Evolutionary conservation across 2,113 vertebrate species (phyloP), one percentile per base, ranked within the genome.

Genomic region (Psittacula cyanocephala): DNA sequence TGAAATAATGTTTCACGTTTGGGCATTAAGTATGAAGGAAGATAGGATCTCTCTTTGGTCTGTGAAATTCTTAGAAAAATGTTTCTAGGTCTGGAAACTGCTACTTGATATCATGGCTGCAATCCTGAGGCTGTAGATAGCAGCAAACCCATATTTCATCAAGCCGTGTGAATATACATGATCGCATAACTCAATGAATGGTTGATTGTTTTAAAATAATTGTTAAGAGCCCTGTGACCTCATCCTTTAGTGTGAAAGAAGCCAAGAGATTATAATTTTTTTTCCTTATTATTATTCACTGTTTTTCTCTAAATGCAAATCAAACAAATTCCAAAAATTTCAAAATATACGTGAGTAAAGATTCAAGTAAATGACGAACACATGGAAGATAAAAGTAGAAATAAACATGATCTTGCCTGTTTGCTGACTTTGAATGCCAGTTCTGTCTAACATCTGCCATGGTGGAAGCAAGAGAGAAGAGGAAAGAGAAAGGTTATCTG

Each of bases 141-240:
- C 62, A 88, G 35, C 24, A 71, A 55, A 60, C 17, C 68, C 90
- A 47, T 76, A 68, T 90, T 96, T 85, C 39, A 33, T 89, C 69
- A 86, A 31, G 19, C 75, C 3, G 1, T 52, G 53, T 0, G 8
- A 85, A 89, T 71, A 47, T 44, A 62, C 49, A 31, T 2, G 0
- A 62, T 80, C 31, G 8, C 60, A 76, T 86, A 62, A 43, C 24
- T 91, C 35, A 77, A 3, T 90, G 76, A 91, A 90, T 55, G 53
- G n/a, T 37, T 84, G 57, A 81, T 91, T 94, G 74, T 92, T 87
- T 70, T 49, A 76, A 91, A 80, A 78, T 90, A 87, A 84, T 95
- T 89, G 52, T 90, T 79, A 86, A 55, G 60, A 93, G 64, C 46
- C 11, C 23, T 53, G 50, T 89, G 79, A 86, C 46, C 22, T 96